Evolutionary conservation across 2,888 invertebrate genomes (phyloP), one percentile per base, ranked within the genome.

Genomic region (Cheilosia impressa): DNA sequence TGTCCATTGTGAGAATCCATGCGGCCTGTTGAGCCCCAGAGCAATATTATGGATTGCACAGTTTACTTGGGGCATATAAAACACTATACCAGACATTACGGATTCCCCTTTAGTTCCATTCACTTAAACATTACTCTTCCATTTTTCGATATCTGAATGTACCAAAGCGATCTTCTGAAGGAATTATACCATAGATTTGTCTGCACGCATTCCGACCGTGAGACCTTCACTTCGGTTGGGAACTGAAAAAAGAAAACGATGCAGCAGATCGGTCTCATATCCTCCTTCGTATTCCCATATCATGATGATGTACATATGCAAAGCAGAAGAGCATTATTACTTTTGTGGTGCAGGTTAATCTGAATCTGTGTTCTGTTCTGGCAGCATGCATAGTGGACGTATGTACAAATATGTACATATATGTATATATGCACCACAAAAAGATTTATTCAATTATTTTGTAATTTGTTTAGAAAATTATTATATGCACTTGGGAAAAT

Each of bases 381-480:
- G n/a, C 62, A 52, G 50, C 19, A 43, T 55, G 24, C 72, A 62
- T 58, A 19, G 17, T 19, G 13, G 27, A 19, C 38, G 31, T 31
- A 38, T 13, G 34, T 13, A 13, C 10, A 4, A 1, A 19, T 22
- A 45, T n/a, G n/a, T n/a, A n/a, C n/a, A n/a, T n/a, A n/a, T n/a
- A n/a, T 4, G n/a, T 15, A 17, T 15, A 17, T 50, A 50, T 50
- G 45, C 22, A 22, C 9, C 27, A 50, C 22, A 66, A 13, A 50
- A 76, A 66, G 66, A 76, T 76, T 76, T 66, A 77, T 77, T 77
- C 77, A 77, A 69, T 77, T 77, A 68, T 77, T 69, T 77, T 77
- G 68, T 77, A 77, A 77, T 77, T 77, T 77, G 77, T 77, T 60
- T 77, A 68, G 60, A 68, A 77, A 77, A 68, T 69, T 77, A 77